phyloP scores from a whole-genome alignment of 2,113 vertebrate genomes.

The Ascaphus truei region DNA sequence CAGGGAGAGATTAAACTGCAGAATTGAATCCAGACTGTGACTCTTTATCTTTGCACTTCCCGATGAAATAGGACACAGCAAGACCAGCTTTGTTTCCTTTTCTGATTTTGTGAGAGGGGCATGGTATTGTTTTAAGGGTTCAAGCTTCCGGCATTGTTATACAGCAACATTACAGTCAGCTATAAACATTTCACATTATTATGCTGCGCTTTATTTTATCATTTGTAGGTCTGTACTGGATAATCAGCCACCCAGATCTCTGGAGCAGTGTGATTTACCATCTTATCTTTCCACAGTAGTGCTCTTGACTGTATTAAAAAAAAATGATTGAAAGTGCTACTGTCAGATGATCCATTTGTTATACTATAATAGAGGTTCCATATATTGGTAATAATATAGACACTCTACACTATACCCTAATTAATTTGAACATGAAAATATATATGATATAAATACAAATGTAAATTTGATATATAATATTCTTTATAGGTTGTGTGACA shows the following conservation, averaged over 20 bases:
- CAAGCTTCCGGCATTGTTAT: not conserved
- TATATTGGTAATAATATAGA: too few species aligned
- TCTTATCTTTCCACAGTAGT: not conserved
- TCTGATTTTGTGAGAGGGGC: not conserved
- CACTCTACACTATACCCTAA: too few species aligned
- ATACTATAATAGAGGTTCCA: too few species aligned
- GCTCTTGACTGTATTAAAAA: too few species aligned
- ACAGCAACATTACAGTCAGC: not conserved
- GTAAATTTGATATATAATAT: too few species aligned
- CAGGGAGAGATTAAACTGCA: constrained; percentile 31
- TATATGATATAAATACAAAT: too few species aligned
- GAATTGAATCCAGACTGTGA: constrained; percentile 3
- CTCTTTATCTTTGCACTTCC: constrained; percentile 22
- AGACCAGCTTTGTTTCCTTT: not conserved
- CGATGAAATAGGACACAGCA: constrained; percentile 33
- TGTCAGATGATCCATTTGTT: too few species aligned
- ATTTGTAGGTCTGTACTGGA: not conserved
- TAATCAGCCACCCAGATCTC: not conserved
- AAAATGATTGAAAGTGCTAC: too few species aligned
- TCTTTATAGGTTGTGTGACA: too few species aligned
- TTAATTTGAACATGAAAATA: too few species aligned
- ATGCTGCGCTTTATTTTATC: not conserved
- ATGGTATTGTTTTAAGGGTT: constrained; percentile 7
- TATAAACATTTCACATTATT: not conserved
- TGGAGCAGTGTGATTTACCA: not conserved